phyloP scores from a whole-genome alignment of 1,140 invertebrate genomes.

The Drosophila tsacasi region DNA sequence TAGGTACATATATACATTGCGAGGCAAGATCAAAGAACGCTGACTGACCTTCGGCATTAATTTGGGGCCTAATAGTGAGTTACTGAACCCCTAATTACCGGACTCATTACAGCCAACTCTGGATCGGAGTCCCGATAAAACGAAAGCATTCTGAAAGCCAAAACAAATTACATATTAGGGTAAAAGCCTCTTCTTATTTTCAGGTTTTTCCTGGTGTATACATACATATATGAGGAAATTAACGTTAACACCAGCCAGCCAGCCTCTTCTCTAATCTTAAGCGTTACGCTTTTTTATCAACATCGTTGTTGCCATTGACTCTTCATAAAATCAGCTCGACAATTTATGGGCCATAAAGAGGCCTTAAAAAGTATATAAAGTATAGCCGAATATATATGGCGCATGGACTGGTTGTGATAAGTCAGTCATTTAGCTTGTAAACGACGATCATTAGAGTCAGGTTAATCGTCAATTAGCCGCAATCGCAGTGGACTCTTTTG shows the following conservation, averaged over 20 bases:
- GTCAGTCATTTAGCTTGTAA: slow-evolving; percentile 38
- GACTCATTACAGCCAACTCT: slow-evolving; percentile 1
- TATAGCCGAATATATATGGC: slow-evolving; percentile 57
- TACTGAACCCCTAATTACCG: slow-evolving; percentile 32
- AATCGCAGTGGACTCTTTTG: slow-evolving; percentile 41
- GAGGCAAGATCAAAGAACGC: slow-evolving; percentile 45
- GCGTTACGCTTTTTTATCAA: slow-evolving; percentile 55
- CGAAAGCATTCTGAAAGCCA: slow-evolving; percentile 22
- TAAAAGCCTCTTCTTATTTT: background rate
- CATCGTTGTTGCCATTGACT: slow-evolving; percentile 35
- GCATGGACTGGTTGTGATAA: slow-evolving; percentile 53
- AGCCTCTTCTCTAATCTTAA: slow-evolving; percentile 51
- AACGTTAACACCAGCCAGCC: slow-evolving; percentile 30
- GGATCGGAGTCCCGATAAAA: slow-evolving; percentile 23
- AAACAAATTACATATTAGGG: slow-evolving; percentile 11
- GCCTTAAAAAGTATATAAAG: slow-evolving; percentile 40
- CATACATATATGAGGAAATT: slow-evolving; percentile 16
- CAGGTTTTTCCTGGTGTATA: background rate
- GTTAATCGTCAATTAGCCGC: slow-evolving; percentile 69
- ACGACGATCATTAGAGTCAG: slow-evolving; percentile 62
- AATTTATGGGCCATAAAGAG: slow-evolving; percentile 62
- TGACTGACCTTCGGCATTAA: slow-evolving; percentile 25
- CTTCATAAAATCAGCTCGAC: slow-evolving; percentile 67
- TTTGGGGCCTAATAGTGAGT: slow-evolving; percentile 19
- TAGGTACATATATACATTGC: background rate